Evolutionary conservation across 2,113 vertebrate species (phyloP), one percentile per base, ranked within the genome.

Genomic region (Tichodroma muraria): DNA sequence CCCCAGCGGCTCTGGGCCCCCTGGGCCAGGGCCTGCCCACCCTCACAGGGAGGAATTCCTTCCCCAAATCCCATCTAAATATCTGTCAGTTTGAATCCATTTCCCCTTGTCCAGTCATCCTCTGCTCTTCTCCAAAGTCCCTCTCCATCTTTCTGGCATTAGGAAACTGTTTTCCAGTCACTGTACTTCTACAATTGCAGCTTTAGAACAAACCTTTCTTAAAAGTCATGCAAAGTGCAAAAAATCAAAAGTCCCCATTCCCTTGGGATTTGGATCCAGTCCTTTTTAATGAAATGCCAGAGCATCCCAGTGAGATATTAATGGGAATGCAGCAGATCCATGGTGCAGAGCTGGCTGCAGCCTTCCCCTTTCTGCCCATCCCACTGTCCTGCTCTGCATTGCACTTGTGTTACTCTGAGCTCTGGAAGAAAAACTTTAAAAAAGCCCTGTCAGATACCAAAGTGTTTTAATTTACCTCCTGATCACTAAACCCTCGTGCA

Each of bases 21-120:
- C 77, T 66, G 38, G 30, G 38, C 69, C 86, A 81, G 57, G 11
- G 18, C 20, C n/a, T 57, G 1, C 1, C 14, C 59, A 59, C 18
- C 44, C 23, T 80, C 19, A 0, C 17, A 47, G 20, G 12, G 21
- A 28, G 6, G 0, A 54, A 54, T 54, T 54, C 10, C 17, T 27
- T 0, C 63, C 54, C 8, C 13, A 61, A 0, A 47, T 27, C 25
- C 25, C 4, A 37, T 11, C 35, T 56, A 33, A 49, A 47, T 21
- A 25, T 40, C 16, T 35, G 9, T 4, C 71, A 49, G 6, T 56
- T 9, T 27, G 49, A 37, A 56, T 27, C n/a, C 18, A 63, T 49
- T 63, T 7, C 49, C 47, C 40, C 3, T 49, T 37, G 14, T 63
- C 22, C 63, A 63, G 31, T 42, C 54, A 60, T 25, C 9, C 6